These are phyloP conservation scores for Micrasema longulum DNA, from an alignment of 1,140 invertebrate genomes.

Conservation along the genomic window DNA sequence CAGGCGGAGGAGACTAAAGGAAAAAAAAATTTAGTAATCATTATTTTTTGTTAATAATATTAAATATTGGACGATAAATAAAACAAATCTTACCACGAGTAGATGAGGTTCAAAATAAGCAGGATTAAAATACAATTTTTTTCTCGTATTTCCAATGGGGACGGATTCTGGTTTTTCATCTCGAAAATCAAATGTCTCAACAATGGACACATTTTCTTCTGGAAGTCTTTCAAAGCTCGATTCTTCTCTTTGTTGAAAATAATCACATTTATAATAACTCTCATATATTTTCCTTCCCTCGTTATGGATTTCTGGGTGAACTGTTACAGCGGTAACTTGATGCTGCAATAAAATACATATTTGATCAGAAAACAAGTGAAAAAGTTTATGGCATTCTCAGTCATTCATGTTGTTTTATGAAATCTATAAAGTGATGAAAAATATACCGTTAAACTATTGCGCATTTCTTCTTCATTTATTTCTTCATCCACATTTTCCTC, in stretches of 20 bases:
- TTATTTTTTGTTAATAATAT: no score
- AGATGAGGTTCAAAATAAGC: constrained; percentile 89
- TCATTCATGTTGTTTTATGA: no score
- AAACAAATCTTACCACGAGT: constrained; percentile 73
- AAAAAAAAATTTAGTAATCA: constrained; percentile 15
- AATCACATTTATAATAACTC: constrained; percentile 62
- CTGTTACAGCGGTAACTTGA: constrained; percentile 75
- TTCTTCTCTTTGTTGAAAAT: constrained; percentile 61
- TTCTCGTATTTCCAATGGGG: constrained; percentile 75
- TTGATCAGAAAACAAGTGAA: no score
- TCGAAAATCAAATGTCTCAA: constrained; percentile 78
- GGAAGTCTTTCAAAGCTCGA: constrained; percentile 78
- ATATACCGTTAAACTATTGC: neutral
- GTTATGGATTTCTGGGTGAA: constrained; percentile 71
- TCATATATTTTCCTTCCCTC: constrained; percentile 54
- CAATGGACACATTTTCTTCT: constrained; percentile 85
- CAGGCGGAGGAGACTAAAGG: constrained; percentile 83
- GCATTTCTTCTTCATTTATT: neutral
- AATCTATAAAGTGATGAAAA: no score
- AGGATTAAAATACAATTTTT: constrained; percentile 89
- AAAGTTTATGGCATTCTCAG: no score
- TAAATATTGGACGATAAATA: no score
- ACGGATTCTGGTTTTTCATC: constrained; percentile 73
- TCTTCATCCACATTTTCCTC: constrained; percentile 57
- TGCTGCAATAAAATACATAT: constrained; percentile 57